Evolutionary conservation across 64 coral and sea anemone species (phyloP), one percentile per base, ranked within the genome.

Genomic region (Acropora yongei): DNA sequence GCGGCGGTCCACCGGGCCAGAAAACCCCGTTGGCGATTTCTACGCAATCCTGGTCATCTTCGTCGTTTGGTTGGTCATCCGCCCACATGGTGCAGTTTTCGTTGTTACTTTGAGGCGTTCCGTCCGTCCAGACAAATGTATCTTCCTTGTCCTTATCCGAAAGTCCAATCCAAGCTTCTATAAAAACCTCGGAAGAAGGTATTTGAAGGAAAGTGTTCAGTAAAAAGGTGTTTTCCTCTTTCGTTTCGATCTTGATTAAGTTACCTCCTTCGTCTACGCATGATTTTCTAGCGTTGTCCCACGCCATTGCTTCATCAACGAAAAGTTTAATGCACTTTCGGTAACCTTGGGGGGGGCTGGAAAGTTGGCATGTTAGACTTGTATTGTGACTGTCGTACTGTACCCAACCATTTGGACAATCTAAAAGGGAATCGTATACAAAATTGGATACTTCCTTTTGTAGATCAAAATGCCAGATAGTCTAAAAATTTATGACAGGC

Each of bases 41-140:
- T 18, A n/a, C 75, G 12, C 75, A 78, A 49, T 78, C 44, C 43
- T 78, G 75, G 3, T 18, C 75, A 46, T 48, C 44, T 47, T 78
- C 75, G 16, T 78, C 45, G 7, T 78, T 78, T 16, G 75, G 75
- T 7, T 78, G 75, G 6, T 78, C 75, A n/a, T 78, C 75, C 16
- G 75, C 75, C 75, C 75, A 78, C 16, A 47, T 48, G 0, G 75
- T 16, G 44, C 75, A 78, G 6, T 3, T 18, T 48, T 71, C 68
- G 8, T 71, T 71, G 18, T 14, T 6, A 78, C n/a, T 78, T 17
- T 5, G 43, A 78, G 75, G 16, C 11, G 10, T n/a, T 14, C 75
- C 75, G 44, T 78, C 75, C 16, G 75, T 49, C 75, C 75, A 78
- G 44, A 78, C 75, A 49, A 78, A 78, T 78, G 6, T 78, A 8